Evolutionary conservation across 2,113 vertebrate species (phyloP).

Genomic region (Lanius collurio): DNA sequence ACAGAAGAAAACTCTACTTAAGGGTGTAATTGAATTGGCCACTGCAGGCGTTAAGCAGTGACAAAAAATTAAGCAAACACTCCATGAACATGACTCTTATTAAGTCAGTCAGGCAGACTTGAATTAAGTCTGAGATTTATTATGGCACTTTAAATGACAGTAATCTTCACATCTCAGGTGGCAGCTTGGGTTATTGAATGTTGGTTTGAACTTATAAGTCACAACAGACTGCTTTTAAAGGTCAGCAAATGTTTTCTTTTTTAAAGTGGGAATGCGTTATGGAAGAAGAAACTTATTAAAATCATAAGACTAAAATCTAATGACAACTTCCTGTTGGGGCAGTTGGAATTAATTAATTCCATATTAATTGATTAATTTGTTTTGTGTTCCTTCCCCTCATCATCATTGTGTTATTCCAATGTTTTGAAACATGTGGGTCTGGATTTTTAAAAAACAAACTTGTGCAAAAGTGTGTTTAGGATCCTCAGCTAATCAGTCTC

Average conservation of each 20-base stretch:
- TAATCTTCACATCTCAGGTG: background rate
- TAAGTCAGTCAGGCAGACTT: background rate
- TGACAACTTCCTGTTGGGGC: background rate
- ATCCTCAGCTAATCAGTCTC: background rate
- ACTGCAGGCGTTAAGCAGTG: background rate
- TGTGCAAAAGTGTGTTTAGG: background rate
- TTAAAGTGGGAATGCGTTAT: background rate
- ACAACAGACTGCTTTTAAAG: background rate
- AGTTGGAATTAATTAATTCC: background rate
- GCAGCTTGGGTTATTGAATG: background rate
- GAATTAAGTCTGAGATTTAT: background rate
- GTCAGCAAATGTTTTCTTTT: background rate
- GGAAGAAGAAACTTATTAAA: background rate
- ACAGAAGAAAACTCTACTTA: background rate
- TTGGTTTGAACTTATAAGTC: slow-evolving; percentile 33
- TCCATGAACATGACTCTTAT: background rate
- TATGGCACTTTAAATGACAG: background rate
- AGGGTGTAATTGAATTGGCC: background rate
- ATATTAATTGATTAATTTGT: no score
- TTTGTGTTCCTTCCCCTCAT: background rate
- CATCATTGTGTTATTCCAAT: background rate
- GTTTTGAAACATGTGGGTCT: background rate
- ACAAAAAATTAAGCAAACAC: background rate
- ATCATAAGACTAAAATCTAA: background rate
- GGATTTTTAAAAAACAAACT: background rate